Base-by-base conservation (phyloP, 2,113 vertebrate genomes). In the Coracopsis vasa region DNA sequence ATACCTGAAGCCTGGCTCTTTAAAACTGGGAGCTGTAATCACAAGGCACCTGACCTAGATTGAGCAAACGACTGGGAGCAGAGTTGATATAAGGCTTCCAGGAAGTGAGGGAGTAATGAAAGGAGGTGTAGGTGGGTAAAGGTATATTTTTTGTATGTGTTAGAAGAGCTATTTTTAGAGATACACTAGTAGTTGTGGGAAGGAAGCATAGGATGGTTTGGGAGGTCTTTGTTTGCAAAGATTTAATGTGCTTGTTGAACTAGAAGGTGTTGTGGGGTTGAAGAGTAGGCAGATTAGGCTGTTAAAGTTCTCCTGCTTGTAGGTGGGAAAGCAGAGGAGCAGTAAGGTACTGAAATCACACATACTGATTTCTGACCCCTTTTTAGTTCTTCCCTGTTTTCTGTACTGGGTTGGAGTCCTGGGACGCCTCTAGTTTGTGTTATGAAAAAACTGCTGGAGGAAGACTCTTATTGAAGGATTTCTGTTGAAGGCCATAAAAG, bases 1-100 rank as follows among this genome's bases (percentile, higher is more conserved):
- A 74, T 45, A 91, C 82, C 84, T 95, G 88, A 48, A 66, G 54
- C 33, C 74, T 88, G 92, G 33, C 41, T 85, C 71, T 94, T 94
- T 92, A 94, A 93, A 83, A 64, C 82, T 93, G 85, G 88, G 60
- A 95, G 79, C 48, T 78, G 67, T 19, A 90, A 62, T 58, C 61
- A 10, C 80, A 64, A 94, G 45, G 69, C 80, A 88, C 72, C 85
- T 96, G 95, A 94, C 94, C 95, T 71, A 96, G 88, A 95, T 92
- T 90, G 50, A 90, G 90, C 60, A 80, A 74, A 75, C 0, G 50
- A 47, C 53, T 75, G 51, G 64, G 35, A 54, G 66, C 33, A 88
- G 69, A 92, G 87, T 65, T 80, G 82, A 72, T 86, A 67, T 13
- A 71, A 86, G 51, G 64, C 69, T 95, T 71, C 82, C 71, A 94